Percentiles rank a stretch among this genome's conserved stretches.
Evolutionary conservation across 2,888 invertebrate species (phyloP).

Genomic region (Mongoloraphidia duomilia): DNA sequence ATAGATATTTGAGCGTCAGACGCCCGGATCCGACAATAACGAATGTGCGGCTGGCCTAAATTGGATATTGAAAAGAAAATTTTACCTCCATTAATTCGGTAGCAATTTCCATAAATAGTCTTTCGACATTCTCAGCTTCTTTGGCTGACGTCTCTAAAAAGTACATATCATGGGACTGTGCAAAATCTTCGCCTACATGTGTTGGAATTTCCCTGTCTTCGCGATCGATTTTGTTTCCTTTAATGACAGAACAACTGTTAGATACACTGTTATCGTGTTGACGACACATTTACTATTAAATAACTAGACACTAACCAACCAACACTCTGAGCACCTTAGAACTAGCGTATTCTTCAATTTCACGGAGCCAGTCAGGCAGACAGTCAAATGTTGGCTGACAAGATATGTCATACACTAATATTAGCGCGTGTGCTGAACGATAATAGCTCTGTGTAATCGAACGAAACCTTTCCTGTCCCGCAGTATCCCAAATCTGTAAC

Average conservation of each 20-base stretch:
- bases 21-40: too few relatives aligned
- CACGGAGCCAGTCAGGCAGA: conserved; percentile 89
- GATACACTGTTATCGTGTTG: not conserved
- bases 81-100: conserved; percentile 73
- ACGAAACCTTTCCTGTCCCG: conserved; percentile 91
- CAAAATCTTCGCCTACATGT: conserved; percentile 90
- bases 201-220: conserved; percentile 92
- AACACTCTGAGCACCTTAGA: conserved; percentile 86
- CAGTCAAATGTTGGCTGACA: conserved; percentile 97
- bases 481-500: conserved; percentile 99
- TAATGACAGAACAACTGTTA: conserved; percentile 9
- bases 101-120: conserved; percentile 93
- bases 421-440: conserved; percentile 91
- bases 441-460: conserved; percentile 98
- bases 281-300: not conserved
- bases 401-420: conserved; percentile 93
- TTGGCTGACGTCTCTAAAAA: conserved; percentile 97
- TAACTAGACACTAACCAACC: conserved; percentile 53
- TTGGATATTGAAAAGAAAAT: not conserved
- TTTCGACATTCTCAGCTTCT: conserved; percentile 94
- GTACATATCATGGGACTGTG: conserved; percentile 91
- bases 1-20: too few relatives aligned
- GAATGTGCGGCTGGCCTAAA: not conserved
- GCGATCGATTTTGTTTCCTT: conserved; percentile 93
- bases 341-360: conserved; percentile 96